These are phyloP conservation scores for Cariama cristata DNA, from an alignment of 2,113 vertebrate genomes.

Conservation along the genomic window DNA sequence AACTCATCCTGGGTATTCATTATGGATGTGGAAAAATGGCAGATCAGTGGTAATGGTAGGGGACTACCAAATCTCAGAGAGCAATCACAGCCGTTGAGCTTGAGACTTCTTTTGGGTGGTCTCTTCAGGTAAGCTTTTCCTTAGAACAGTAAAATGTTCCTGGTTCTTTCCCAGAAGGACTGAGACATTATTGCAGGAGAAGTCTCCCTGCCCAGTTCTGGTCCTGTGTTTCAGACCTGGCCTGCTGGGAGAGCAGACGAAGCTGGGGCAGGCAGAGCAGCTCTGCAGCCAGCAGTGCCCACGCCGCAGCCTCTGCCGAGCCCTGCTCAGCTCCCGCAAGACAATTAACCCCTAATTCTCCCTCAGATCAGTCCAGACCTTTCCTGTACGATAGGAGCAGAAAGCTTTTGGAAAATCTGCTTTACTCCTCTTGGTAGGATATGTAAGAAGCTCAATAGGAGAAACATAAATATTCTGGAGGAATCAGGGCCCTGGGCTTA, in stretches of 20 bases:
- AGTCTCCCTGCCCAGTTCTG: not conserved
- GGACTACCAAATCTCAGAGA: not conserved
- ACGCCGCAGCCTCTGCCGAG: not conserved
- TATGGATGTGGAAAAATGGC: not conserved
- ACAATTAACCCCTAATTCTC: not conserved
- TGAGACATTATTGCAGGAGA: not conserved
- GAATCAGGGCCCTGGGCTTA: not conserved
- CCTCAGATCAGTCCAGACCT: not conserved
- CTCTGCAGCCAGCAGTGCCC: not conserved
- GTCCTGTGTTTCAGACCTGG: not conserved
- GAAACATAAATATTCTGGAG: not conserved
- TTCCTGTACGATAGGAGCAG: not conserved
- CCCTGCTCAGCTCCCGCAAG: not conserved
- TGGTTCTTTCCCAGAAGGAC: not conserved
- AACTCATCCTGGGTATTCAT: not conserved
- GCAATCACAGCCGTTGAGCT: not conserved
- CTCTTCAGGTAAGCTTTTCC: not conserved
- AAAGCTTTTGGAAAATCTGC: not conserved
- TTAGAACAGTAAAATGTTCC: not conserved
- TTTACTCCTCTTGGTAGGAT: not conserved
- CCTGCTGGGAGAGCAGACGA: not conserved
- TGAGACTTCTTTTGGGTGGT: not conserved
- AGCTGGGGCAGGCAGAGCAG: not conserved
- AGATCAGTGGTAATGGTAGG: not conserved
- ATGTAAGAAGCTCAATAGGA: not conserved